These are phyloP conservation scores for Craterocephalus amniculus DNA, from an alignment of 2,797 vertebrate genomes.

Conservation along the genomic window DNA sequence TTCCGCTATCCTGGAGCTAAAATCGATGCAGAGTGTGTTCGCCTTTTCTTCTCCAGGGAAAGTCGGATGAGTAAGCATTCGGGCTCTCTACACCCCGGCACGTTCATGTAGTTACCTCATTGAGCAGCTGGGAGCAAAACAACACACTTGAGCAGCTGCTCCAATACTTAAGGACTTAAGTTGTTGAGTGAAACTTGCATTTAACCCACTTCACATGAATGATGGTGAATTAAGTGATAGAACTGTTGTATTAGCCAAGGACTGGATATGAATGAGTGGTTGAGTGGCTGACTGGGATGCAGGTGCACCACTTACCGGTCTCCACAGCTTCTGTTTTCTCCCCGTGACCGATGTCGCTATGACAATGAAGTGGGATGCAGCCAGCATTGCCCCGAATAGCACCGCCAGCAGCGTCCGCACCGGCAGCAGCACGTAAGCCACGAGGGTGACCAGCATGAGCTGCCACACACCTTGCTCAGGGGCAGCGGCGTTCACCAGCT, in stretches of 20 bases:
- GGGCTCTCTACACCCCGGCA: constrained; percentile 8
- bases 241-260: neutral
- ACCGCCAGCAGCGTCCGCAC: constrained; percentile 93
- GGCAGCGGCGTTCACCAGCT: constrained; percentile 70
- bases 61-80: constrained; percentile 13
- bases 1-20: constrained; percentile 23
- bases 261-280: too few species aligned
- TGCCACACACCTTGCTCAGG: constrained; percentile 97
- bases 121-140: constrained; percentile 3
- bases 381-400: constrained; percentile 91
- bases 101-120: constrained; percentile 2
- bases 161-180: neutral
- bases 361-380: constrained; percentile 92
- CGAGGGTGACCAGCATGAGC: constrained; percentile 96
- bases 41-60: constrained; percentile 12
- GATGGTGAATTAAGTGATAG: neutral
- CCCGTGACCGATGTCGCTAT: constrained; percentile 89
- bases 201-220: neutral
- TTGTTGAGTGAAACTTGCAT: neutral
- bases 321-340: constrained; percentile 90
- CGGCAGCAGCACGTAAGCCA: constrained; percentile 94
- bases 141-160: constrained; percentile 23
- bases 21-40: constrained; percentile 33
- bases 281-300: constrained; percentile 9
- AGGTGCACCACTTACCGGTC: constrained; percentile 87